phyloP scores from a whole-genome alignment of 2,797 vertebrate species.

The Myotis vivesi region DNA sequence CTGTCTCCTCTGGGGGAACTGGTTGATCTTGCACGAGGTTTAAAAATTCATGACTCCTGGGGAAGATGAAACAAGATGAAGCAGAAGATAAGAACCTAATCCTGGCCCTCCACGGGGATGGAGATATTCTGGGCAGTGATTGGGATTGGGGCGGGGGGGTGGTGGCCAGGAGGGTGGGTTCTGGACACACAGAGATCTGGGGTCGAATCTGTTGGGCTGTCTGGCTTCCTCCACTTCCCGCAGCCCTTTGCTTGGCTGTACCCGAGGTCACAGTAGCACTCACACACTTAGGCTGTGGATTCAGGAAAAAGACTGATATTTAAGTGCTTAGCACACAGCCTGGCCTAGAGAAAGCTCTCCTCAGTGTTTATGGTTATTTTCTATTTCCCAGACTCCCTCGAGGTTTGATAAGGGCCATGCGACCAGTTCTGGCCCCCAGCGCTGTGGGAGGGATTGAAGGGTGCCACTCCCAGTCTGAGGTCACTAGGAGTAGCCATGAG shows the following conservation, averaged over 20 bases:
- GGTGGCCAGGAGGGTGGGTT: neutral
- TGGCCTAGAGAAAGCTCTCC: neutral
- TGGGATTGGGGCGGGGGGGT: neutral
- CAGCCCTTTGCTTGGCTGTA: neutral
- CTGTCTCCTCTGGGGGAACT: conserved; percentile 37
- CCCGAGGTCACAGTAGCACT: neutral
- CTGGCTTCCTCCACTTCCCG: neutral
- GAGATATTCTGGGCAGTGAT: neutral
- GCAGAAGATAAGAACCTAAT: neutral
- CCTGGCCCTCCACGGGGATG: neutral
- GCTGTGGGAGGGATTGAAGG: neutral
- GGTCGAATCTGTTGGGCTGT: neutral
- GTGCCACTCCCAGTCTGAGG: rapidly evolving
- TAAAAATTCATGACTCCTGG: conserved; percentile 66
- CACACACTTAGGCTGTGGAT: neutral
- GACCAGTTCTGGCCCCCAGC: neutral
- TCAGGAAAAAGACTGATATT: neutral
- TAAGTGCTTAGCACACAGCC: neutral
- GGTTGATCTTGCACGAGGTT: conserved; percentile 39
- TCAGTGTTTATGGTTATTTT: neutral
- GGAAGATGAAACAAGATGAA: neutral
- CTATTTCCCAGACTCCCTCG: neutral
- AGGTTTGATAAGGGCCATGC: neutral
- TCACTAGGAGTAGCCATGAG: neutral
- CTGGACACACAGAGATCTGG: neutral